Conservation (phyloP, 1,140 invertebrate genomes). For the Pseudomyrmex pallidus region DNA sequence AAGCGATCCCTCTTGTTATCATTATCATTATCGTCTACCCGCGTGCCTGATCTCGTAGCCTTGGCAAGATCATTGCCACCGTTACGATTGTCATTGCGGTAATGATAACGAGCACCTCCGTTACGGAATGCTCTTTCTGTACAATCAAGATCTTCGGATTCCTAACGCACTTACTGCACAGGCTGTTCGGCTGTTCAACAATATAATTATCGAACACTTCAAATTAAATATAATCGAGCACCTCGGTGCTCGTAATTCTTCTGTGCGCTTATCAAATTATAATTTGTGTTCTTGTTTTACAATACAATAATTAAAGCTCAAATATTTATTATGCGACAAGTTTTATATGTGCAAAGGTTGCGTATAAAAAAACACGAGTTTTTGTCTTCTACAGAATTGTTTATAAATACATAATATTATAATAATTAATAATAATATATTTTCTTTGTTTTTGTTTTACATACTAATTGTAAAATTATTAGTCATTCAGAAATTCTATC, state of each 20-base stretch:
- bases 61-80: constrained; percentile 69
- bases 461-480: neutral
- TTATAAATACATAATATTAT: too few species aligned
- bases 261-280: too few species aligned
- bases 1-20: neutral
- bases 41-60: constrained; percentile 50
- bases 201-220: neutral
- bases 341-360: neutral
- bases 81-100: constrained; percentile 31
- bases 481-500: neutral
- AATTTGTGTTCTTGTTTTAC: neutral
- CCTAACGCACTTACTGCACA: neutral
- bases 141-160: constrained; percentile 18
- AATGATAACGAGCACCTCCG: constrained; percentile 31
- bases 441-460: neutral
- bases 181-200: too few species aligned
- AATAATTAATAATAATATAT: too few species aligned
- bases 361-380: too few species aligned
- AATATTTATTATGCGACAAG: neutral
- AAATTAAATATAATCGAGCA: too few species aligned
- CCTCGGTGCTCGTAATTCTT: too few species aligned
- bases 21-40: constrained; percentile 28
- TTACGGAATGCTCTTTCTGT: constrained; percentile 19
- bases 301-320: neutral
- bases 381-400: too few species aligned